Base-by-base conservation (phyloP, 2,888 invertebrate species). In the Cephus pulcher region DNA sequence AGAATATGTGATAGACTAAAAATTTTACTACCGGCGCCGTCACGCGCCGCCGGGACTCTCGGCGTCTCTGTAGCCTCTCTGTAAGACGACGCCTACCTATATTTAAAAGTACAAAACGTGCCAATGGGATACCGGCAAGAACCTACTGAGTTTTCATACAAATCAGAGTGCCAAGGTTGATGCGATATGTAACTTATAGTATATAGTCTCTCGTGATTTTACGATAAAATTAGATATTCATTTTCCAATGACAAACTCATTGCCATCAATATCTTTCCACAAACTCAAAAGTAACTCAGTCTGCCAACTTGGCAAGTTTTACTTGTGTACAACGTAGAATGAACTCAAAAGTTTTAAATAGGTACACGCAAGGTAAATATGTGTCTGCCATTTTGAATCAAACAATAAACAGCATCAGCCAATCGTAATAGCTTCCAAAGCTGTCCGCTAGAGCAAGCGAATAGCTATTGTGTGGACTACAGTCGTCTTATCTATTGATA, bases 11-110 rank as follows among this genome's bases (percentile, higher is more conserved):
- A 80, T 80, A 82, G 79, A 79, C 76, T 80, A 82, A 77, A 81
- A 79, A 75, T 84, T 89, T 90, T 90, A 90, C 82, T 84, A 81
- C 88, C 86, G 88, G 84, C 85, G 87, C 85, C 88, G 90, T 88
- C 86, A 88, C 85, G 90, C 89, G 79, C 81, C 85, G 81, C 80
- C 85, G 85, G 79, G 82, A 82, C 81, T 79, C 86, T 82, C 83
- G 80, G 82, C 80, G 76, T 84, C 81, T 85, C 83, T 86, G 82
- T 82, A 82, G 82, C 74, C 34, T 34, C 78, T 78, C 75, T 81
- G 78, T 76, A 77, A 80, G 69, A 76, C 68, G 76, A 80, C 74
- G 40, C 71, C 79, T 79, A 77, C 69, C 74, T 76, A 75, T 77
- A 76, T 75, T 76, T 76, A 78, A 76, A 79, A 71, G 56, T 56